Evolutionary conservation across 2,113 vertebrate species (phyloP).

Genomic region (Poecile atricapillus): DNA sequence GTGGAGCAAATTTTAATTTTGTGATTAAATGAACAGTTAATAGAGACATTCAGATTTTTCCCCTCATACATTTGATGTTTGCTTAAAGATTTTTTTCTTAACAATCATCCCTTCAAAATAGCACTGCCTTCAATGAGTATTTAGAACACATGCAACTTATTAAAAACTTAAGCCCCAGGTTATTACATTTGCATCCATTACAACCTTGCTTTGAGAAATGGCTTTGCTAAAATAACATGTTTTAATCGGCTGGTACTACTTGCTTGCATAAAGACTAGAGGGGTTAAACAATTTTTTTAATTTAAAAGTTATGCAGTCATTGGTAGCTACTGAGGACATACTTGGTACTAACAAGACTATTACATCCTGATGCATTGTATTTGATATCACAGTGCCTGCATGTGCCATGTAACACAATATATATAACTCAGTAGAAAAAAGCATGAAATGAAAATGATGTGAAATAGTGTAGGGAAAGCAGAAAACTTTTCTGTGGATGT

Average conservation of each 20-base stretch:
- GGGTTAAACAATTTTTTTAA: background rate
- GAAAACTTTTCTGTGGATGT: background rate
- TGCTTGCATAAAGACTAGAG: background rate
- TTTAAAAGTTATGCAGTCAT: background rate
- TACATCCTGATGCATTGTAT: background rate
- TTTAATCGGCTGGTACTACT: background rate
- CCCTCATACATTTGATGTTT: background rate
- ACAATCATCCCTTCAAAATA: background rate
- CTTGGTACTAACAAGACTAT: background rate
- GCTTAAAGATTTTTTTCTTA: background rate
- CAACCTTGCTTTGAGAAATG: background rate
- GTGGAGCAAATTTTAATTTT: background rate
- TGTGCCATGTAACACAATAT: background rate
- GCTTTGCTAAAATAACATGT: background rate
- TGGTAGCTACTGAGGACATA: background rate
- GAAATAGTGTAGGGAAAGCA: background rate
- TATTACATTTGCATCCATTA: conserved; percentile 9
- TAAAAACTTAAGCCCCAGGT: background rate
- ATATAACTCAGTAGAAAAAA: background rate
- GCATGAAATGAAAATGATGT: background rate
- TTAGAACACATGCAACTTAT: background rate
- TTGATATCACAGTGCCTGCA: background rate
- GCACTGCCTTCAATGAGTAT: background rate
- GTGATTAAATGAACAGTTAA: conserved; percentile 16
- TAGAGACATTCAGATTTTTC: background rate